phyloP scores from a whole-genome alignment of 1,140 invertebrate species.

The Tetramorium simillimum region DNA sequence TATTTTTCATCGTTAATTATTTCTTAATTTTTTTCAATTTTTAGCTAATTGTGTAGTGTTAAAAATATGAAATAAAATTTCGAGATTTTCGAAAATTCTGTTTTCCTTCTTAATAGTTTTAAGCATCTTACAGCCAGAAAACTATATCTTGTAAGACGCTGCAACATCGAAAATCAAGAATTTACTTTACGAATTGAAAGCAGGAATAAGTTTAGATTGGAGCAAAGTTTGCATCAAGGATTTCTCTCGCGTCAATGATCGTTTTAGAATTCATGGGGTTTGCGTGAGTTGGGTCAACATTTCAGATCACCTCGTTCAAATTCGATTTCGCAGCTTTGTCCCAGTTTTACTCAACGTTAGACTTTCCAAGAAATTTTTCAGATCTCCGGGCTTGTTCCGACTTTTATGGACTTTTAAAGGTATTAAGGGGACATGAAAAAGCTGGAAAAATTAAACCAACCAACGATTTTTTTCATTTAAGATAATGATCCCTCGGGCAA shows the following conservation, averaged over 20 bases:
- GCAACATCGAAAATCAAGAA: neutral
- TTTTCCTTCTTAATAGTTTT: neutral
- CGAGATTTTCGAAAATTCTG: neutral
- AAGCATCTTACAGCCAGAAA: neutral
- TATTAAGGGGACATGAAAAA: neutral
- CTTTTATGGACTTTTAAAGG: neutral
- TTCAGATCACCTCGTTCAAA: constrained; percentile 32
- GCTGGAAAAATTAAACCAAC: constrained; percentile 5
- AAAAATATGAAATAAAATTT: neutral
- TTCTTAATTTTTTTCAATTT: neutral
- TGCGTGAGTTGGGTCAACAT: constrained; percentile 10
- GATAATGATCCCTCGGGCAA: neutral
- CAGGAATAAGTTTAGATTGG: neutral
- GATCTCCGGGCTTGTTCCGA: too few species aligned
- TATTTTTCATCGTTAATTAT: neutral
- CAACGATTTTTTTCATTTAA: neutral
- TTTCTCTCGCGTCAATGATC: neutral
- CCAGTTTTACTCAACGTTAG: constrained; percentile 23
- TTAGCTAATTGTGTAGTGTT: neutral
- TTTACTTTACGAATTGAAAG: neutral
- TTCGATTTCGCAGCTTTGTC: constrained; percentile 54
- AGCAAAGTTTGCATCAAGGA: constrained; percentile 10
- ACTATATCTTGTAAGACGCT: constrained; percentile 2
- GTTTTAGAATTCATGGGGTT: constrained; percentile 26
- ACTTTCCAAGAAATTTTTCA: constrained; percentile 13